Conservation (phyloP, 2,113 vertebrate species). For the Orthochromis malagaraziensis region DNA sequence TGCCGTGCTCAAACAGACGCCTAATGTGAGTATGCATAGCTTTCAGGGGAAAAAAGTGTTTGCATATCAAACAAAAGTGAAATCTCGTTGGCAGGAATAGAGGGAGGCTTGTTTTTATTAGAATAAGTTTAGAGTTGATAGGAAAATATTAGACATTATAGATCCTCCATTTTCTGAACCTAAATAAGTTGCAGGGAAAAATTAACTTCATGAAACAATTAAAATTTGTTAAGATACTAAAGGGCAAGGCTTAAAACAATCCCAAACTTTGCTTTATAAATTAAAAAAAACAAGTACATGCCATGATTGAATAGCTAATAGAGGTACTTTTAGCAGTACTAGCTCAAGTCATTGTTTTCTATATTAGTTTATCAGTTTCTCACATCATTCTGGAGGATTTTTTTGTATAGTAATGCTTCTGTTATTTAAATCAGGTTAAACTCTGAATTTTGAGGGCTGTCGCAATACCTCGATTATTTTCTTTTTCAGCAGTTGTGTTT, state of each 20-base stretch:
- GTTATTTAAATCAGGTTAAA: background rate
- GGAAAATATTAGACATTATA: background rate
- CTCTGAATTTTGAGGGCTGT: background rate
- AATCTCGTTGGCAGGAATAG: background rate
- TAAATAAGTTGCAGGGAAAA: background rate
- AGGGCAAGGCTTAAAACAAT: background rate
- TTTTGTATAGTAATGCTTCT: background rate
- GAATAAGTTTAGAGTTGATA: background rate
- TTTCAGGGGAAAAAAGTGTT: background rate
- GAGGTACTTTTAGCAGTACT: background rate
- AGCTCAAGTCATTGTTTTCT: background rate
- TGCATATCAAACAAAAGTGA: slow-evolving; percentile 9
- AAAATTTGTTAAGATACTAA: background rate
- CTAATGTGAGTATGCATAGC: background rate
- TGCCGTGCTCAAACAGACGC: background rate
- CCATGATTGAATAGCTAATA: background rate
- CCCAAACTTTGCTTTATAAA: background rate
- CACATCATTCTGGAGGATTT: background rate
- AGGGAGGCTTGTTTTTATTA: background rate
- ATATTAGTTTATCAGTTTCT: background rate
- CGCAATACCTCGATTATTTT: background rate
- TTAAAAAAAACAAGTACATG: background rate
- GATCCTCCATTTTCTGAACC: background rate
- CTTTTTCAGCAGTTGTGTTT: background rate
- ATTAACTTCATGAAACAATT: background rate